Conservation (phyloP, 2,888 invertebrate genomes). For the Hypomecis punctinalis region DNA sequence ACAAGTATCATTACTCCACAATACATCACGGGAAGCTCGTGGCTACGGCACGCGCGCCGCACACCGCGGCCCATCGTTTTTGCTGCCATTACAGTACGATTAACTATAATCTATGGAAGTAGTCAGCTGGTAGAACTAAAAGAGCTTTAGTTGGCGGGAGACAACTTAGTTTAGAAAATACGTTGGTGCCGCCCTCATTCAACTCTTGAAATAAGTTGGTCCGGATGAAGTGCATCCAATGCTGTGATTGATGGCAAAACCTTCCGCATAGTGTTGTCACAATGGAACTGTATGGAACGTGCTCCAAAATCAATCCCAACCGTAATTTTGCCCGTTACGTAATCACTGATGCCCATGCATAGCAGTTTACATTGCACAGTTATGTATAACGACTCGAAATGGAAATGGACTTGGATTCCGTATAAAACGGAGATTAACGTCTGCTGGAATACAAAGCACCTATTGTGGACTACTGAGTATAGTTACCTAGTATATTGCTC, state of each 20-base stretch:
- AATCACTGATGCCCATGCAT: slow-evolving; percentile 63
- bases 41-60: slow-evolving; percentile 38
- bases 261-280: slow-evolving; percentile 72
- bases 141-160: background rate
- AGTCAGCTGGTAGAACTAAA: background rate
- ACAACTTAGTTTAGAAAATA: background rate
- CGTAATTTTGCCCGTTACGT: slow-evolving; percentile 73
- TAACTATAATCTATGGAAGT: background rate
- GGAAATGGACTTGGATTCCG: slow-evolving; percentile 40
- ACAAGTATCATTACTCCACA: slow-evolving; percentile 18
- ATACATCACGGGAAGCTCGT: slow-evolving; percentile 25
- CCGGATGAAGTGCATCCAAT: slow-evolving; percentile 59
- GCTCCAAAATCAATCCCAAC: slow-evolving; percentile 68
- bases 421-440: slow-evolving; percentile 27
- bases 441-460: slow-evolving; percentile 20
- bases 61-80: slow-evolving; percentile 54
- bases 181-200: background rate
- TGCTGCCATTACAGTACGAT: slow-evolving; percentile 59
- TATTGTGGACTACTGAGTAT: slow-evolving; percentile 10
- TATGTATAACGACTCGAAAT: slow-evolving; percentile 35
- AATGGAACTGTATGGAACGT: slow-evolving; percentile 38
- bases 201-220: background rate
- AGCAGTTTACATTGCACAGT: slow-evolving; percentile 55
- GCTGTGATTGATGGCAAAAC: slow-evolving; percentile 70
- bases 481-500: slow-evolving; percentile 1